Evolutionary conservation across 1,140 invertebrate species (phyloP), one percentile per base, ranked within the genome.

Genomic region (Cylas formicarius): DNA sequence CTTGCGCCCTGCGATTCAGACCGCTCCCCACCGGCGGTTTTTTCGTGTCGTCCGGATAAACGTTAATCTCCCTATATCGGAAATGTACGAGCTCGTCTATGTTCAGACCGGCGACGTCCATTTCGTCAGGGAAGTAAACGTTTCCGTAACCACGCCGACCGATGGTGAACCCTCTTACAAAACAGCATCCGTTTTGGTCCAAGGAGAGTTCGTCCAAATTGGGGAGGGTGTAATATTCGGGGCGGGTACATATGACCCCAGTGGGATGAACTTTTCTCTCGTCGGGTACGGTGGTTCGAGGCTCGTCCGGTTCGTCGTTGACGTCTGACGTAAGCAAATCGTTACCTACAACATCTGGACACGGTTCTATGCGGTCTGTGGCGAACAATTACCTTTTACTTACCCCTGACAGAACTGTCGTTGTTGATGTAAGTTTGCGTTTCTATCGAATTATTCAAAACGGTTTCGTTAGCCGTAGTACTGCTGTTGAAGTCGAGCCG

Each of bases 1-100:
- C 84, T 65, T 96, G 84, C 3, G 96, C 95, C 22, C 80, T 80
- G 16, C 89, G 75, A 70, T 99, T 99, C 3, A 99, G 67, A 0
- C 87, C 94, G 41, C 48, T 67, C 0, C 94, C 94, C 5, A 90
- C 66, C 0, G 84, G 75, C 10, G 92, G 74, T 67, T 83, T 84
- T 37, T 74, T 73, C 2, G 70, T 68, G 44, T 84, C 81, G 44
- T 83, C 77, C 0, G 80, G 79, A 68, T 84, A 84, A 26, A 84
- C 72, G 13, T 80, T 78, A 2, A 86, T 74, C 66, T 86, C 83
- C 56, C 84, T 84, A 59, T 85, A 78, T 11, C 83, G 67, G 51
- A 87, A 83, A 51, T 86, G 81, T 8, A 75, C 78, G 11, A 90
- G 78, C 54, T 89, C 81, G 68, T 97, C 92, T 5, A 97, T 64